A percentile compares a stretch with the other conserved stretches of the same genome.
Conservation (phyloP, 2,113 vertebrate species). For the Cisticola juncidis region DNA sequence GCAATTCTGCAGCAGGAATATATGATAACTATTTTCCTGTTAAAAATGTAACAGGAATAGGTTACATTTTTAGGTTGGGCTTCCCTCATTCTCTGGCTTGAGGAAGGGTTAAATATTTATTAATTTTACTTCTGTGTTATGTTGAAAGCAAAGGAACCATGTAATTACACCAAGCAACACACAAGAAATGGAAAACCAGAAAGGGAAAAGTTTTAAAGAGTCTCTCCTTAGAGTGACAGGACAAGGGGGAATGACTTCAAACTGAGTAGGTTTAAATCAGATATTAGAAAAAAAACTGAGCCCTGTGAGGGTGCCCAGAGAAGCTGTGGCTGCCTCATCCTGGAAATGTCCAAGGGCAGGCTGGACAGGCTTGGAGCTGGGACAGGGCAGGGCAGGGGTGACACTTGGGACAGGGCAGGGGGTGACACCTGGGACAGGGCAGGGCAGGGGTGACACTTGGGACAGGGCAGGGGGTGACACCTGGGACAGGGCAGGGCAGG, state of each 20-base stretch:
- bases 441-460: not conserved
- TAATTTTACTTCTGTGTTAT: not conserved
- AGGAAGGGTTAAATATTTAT: conserved; percentile 50
- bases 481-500: accelerated
- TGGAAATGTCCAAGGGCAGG: not conserved
- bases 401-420: conserved; percentile 39
- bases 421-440: too few relatives aligned
- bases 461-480: not conserved
- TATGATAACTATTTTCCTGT: conserved; percentile 33
- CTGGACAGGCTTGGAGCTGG: not conserved
- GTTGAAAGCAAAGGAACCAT: not conserved
- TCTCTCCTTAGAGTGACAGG: not conserved
- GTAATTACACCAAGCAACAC: not conserved
- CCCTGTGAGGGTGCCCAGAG: not conserved
- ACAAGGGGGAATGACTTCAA: not conserved
- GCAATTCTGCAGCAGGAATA: not conserved
- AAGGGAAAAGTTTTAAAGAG: not conserved
- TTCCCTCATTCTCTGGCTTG: not conserved
- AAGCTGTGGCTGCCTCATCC: not conserved
- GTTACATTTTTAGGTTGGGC: not conserved
- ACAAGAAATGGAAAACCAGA: not conserved
- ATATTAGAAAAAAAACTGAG: not conserved
- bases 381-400: accelerated
- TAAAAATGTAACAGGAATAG: conserved; percentile 52
- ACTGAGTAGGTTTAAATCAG: not conserved